Conservation (phyloP, 2,888 invertebrate genomes). For the Xanthia togata region DNA sequence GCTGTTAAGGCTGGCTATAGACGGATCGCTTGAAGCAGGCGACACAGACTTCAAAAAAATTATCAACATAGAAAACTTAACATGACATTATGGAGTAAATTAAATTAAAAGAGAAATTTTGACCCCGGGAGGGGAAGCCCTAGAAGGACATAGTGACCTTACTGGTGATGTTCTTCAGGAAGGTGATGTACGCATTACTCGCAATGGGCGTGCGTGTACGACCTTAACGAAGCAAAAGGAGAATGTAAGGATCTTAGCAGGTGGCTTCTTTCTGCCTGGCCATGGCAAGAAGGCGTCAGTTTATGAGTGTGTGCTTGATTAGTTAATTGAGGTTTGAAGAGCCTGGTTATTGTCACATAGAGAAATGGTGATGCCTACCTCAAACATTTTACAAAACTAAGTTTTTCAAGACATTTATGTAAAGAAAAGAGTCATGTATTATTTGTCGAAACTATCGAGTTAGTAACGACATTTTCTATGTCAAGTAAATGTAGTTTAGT, state of each 20-base stretch:
- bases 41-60: conserved; percentile 8
- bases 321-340: not conserved
- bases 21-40: conserved; percentile 8
- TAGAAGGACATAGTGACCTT: not conserved
- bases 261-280: not conserved
- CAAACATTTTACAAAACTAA: not conserved
- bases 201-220: not conserved
- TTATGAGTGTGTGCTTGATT: not conserved
- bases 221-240: not conserved
- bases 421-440: not conserved
- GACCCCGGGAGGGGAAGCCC: not conserved
- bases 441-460: not conserved
- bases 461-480: conserved; percentile 1
- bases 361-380: not conserved
- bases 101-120: not conserved
- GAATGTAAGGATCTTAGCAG: not conserved
- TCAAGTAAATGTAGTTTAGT: not conserved
- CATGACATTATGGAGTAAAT: not conserved
- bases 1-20: conserved; percentile 46
- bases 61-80: not conserved
- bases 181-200: not conserved
- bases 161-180: not conserved
- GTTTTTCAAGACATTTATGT: not conserved
- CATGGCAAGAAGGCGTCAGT: too few species aligned
- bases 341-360: not conserved